phyloP scores from a whole-genome alignment of 1,140 invertebrate species.

The Campodea augens region DNA sequence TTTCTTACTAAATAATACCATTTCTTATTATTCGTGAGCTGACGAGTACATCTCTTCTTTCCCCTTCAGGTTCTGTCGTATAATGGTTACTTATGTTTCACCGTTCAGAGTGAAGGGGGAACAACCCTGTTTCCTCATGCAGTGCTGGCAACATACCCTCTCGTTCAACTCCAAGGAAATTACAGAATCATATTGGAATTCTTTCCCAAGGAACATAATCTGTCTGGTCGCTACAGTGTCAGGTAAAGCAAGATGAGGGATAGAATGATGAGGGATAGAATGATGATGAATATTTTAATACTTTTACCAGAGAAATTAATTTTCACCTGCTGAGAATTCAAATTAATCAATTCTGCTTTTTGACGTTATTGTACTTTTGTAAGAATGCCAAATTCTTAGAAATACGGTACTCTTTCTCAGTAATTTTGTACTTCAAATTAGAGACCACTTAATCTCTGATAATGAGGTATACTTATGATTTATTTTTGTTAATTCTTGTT shows the following conservation, averaged over 20 bases:
- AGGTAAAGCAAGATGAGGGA: slow-evolving; percentile 23
- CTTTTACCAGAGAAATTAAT: too few species aligned
- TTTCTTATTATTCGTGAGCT: not conserved
- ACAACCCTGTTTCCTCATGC: slow-evolving; percentile 30
- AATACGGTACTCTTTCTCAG: too few species aligned
- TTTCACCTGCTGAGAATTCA: too few species aligned
- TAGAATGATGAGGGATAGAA: too few species aligned
- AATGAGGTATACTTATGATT: too few species aligned
- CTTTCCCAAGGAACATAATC: slow-evolving; percentile 28
- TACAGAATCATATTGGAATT: slow-evolving; percentile 54
- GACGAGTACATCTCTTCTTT: not conserved
- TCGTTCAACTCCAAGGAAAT: slow-evolving; percentile 69
- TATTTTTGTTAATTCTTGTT: slow-evolving; percentile 2
- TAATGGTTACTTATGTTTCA: slow-evolving; percentile 70
- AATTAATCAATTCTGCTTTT: too few species aligned
- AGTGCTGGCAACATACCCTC: slow-evolving; percentile 45
- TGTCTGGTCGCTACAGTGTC: slow-evolving; percentile 36
- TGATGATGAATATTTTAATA: too few species aligned
- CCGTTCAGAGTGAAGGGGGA: slow-evolving; percentile 43
- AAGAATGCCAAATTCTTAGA: too few species aligned
- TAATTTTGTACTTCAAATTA: too few species aligned
- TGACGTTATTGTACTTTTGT: too few species aligned
- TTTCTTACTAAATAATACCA: too few species aligned
- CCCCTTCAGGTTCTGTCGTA: slow-evolving; percentile 58
- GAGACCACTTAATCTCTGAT: too few species aligned